Evolutionary conservation across 2,113 vertebrate species (phyloP).

Genomic region (Athene cunicularia): DNA sequence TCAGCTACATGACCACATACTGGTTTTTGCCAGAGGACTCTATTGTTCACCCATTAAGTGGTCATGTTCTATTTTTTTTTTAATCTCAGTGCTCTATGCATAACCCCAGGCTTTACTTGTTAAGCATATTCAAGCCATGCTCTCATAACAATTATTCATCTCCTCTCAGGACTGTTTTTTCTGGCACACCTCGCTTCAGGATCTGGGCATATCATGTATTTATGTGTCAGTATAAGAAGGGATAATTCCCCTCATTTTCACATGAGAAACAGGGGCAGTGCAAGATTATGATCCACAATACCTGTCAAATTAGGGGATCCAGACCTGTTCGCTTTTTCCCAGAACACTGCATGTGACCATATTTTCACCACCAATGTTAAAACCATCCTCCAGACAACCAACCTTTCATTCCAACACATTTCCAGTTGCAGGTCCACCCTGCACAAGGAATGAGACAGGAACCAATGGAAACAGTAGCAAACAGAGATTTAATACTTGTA

Average conservation of each 20-base stretch:
- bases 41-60: not conserved
- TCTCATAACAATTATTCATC: not conserved
- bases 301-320: not conserved
- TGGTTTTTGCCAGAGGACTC: not conserved
- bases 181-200: not conserved
- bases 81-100: not conserved
- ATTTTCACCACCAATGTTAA: not conserved
- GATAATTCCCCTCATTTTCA: not conserved
- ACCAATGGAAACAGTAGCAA: not conserved
- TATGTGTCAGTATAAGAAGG: not conserved
- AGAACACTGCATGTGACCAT: not conserved
- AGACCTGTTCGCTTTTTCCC: not conserved
- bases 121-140: not conserved
- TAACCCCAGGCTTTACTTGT: not conserved
- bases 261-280: not conserved
- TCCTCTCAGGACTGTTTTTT: not conserved
- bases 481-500: not conserved
- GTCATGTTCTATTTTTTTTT: not conserved
- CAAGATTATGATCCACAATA: not conserved
- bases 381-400: not conserved
- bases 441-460: not conserved
- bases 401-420: not conserved
- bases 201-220: not conserved
- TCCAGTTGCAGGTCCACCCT: not conserved
- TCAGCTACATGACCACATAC: fast-evolving